Evolutionary conservation across 2,888 invertebrate genomes (phyloP).

Genomic region (Eupeodes luniger): DNA sequence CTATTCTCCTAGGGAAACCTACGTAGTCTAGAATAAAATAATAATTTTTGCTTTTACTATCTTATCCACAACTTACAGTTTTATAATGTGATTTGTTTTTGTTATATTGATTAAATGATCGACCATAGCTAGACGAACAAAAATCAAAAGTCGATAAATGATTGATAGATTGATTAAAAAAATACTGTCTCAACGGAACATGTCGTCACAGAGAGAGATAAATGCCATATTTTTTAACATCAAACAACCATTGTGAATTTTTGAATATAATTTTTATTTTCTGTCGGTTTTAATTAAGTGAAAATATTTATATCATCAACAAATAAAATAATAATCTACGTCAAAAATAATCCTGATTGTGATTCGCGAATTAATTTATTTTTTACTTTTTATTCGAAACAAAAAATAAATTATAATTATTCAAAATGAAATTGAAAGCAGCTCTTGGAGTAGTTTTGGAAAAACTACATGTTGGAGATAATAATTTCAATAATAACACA

Average conservation of each 20-base stretch:
- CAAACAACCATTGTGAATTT: conserved; percentile 28
- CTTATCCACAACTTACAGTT: conserved; percentile 49
- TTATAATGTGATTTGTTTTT: not conserved
- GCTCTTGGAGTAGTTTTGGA: conserved; percentile 74
- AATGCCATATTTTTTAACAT: conserved; percentile 27
- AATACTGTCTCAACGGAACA: conserved; percentile 57
- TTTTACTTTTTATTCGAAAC: not conserved
- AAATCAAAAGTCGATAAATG: conserved; percentile 46
- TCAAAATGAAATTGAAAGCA: conserved; percentile 73
- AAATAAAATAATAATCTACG: not conserved
- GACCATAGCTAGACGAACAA: not conserved
- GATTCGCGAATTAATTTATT: not conserved
- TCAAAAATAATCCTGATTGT: not conserved
- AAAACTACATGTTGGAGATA: conserved; percentile 70
- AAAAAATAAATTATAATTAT: conserved; percentile 10
- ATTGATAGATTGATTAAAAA: conserved; percentile 67
- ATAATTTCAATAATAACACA: conserved; percentile 45
- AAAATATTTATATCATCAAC: not conserved
- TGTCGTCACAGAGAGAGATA: conserved; percentile 50
- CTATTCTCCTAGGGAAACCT: not conserved
- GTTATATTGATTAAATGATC: conserved; percentile 6
- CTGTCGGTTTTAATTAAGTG: not conserved
- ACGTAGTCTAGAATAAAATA: not conserved
- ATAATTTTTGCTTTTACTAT: conserved; percentile 25
- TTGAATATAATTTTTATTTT: not conserved